Conservation (phyloP, 2,797 vertebrate genomes). For the Delichon dasypus region DNA sequence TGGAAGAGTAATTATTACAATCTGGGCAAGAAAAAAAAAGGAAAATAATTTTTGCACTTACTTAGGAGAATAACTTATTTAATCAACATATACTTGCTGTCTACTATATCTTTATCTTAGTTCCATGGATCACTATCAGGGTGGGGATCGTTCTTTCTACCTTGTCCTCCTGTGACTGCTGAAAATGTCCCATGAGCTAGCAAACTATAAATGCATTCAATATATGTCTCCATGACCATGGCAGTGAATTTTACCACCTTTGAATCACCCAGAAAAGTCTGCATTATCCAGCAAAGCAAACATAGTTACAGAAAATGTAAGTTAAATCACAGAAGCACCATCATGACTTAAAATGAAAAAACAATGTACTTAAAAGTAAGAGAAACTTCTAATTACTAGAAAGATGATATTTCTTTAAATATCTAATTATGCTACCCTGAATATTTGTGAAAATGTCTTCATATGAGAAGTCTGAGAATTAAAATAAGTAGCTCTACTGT, state of each 20-base stretch:
- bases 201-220: not conserved
- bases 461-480: not conserved
- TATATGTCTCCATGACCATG: not conserved
- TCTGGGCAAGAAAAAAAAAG: not conserved
- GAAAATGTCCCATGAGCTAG: not conserved
- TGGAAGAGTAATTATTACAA: not conserved
- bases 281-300: no score
- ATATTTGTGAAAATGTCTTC: not conserved
- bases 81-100: not conserved
- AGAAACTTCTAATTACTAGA: not conserved
- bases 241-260: fast-evolving
- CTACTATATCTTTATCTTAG: not conserved
- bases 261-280: not conserved
- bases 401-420: not conserved
- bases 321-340: no score
- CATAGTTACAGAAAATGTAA: no score
- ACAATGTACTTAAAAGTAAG: not conserved
- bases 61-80: not conserved
- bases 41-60: not conserved
- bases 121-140: not conserved
- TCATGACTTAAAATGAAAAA: no score
- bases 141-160: not conserved
- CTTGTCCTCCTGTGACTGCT: not conserved
- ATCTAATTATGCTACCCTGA: not conserved
- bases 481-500: not conserved